Base-by-base conservation (phyloP, 1,140 invertebrate genomes). In the Saxidomus purpurata region DNA sequence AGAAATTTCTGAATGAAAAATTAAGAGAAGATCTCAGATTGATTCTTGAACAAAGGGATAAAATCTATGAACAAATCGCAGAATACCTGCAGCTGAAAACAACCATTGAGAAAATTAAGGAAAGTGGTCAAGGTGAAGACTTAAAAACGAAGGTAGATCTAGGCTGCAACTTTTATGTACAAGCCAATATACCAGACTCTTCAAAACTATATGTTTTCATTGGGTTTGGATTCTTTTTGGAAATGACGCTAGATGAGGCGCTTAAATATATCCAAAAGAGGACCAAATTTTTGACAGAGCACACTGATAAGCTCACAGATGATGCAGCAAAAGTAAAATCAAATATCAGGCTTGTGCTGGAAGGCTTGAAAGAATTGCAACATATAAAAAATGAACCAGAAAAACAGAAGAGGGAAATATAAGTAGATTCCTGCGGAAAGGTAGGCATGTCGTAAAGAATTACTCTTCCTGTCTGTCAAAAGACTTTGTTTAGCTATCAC, bases 91-190 rank as follows among this genome's bases (percentile, higher is more conserved):
- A 98, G 93, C 95, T 98, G 52, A 97, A 95, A 79, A 94, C 89
- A 55, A 89, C 92, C 22, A 95, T 95, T 69, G 92, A 94, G 84
- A 94, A 93, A 92, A 92, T 96, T 19, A 76, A 94, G 91, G 89
- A 97, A 94, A 96, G 97, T 89, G 96, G 94, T 97, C 22, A 96
- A 97, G 93, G 96, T 97, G 0, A 96, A 98, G 19, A 93, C 19
- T 97, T 98, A 49, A 98, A 98, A 94, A 98, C 98, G 0, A 97
- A 98, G 96, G 96, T 98, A 31, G 97, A 98, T 93, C 93, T 98
- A 43, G 98, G 98, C 28, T 97, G 97, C 91, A 97, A 97, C 94
- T 55, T 96, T 97, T 90, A 97, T 98, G 93, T 94, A 11, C 94
- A 95, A 86, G 94, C 94, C n/a, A 94, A 94, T 89, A 90, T 95